These are phyloP conservation scores for Chiloscyllium plagiosum DNA, from an alignment of 2,113 vertebrate species.

Conservation along the genomic window DNA sequence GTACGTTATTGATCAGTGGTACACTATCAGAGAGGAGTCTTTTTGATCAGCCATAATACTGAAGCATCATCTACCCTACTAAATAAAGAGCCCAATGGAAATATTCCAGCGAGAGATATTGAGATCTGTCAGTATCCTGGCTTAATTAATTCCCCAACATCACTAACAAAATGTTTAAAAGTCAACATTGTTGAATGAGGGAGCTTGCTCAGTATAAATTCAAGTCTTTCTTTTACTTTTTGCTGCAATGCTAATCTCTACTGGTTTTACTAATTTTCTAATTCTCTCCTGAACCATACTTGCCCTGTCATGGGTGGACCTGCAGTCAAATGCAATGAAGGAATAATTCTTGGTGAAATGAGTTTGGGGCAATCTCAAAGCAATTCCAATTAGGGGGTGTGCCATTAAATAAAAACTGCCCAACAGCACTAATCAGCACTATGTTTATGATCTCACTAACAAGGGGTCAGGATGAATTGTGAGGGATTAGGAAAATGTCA, in stretches of 20 bases:
- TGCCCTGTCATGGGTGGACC: not conserved
- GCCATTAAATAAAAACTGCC: not conserved
- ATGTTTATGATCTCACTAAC: not conserved
- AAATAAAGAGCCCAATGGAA: not conserved
- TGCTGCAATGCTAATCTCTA: not conserved
- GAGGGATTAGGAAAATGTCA: not conserved
- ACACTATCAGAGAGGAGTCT: not conserved
- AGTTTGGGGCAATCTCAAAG: not conserved
- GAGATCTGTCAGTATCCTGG: not conserved
- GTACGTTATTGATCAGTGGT: not conserved
- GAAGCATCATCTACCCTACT: not conserved
- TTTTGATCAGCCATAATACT: not conserved
- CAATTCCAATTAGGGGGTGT: not conserved
- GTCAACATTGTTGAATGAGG: not conserved
- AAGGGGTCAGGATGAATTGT: not conserved
- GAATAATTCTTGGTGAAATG: not conserved
- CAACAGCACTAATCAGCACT: not conserved
- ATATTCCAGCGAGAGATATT: too few species aligned
- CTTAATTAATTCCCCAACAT: not conserved
- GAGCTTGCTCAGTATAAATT: not conserved
- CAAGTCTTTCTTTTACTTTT: not conserved
- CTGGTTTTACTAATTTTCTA: not conserved
- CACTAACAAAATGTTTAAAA: not conserved
- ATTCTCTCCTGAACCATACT: not conserved
- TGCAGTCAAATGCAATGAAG: not conserved